Conservation (phyloP, 2,797 vertebrate species). For the Mus minutoides region DNA sequence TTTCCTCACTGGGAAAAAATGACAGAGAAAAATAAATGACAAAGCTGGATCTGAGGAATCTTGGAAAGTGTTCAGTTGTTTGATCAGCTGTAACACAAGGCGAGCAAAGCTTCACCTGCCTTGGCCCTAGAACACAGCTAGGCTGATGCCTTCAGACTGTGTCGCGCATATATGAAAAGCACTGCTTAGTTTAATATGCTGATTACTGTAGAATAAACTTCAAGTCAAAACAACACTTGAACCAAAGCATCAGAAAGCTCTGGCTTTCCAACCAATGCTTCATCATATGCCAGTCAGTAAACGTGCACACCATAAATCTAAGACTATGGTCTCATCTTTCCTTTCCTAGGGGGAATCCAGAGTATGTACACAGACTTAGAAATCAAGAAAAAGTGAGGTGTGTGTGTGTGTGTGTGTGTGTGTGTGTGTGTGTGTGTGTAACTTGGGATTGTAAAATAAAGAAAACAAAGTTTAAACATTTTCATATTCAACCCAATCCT, state of each 20-base stretch:
- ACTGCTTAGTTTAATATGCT: conserved; percentile 69
- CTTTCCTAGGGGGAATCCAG: conserved; percentile 22
- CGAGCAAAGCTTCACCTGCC: conserved; percentile 73
- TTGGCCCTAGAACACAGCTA: conserved; percentile 71
- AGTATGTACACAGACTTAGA: background rate
- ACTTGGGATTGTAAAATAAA: background rate
- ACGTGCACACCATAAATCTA: background rate
- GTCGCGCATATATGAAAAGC: conserved; percentile 68
- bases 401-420: background rate
- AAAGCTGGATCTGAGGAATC: conserved; percentile 76
- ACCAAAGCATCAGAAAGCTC: conserved; percentile 51
- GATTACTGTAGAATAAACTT: conserved; percentile 78
- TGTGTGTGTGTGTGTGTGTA: background rate
- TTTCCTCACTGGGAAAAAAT: conserved; percentile 67
- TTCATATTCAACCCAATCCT: background rate
- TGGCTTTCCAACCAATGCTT: conserved; percentile 10
- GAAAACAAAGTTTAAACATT: background rate
- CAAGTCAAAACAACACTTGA: conserved; percentile 76
- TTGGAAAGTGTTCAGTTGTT: conserved; percentile 81
- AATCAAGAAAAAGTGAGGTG: conserved; percentile 45
- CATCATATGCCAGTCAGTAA: background rate
- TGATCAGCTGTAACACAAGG: conserved; percentile 80
- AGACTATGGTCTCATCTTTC: conserved; percentile 50
- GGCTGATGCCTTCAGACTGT: conserved; percentile 51
- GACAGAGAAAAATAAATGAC: conserved; percentile 82